Conservation (phyloP, 1,140 invertebrate species). For the Leguminivora glycinivorella region DNA sequence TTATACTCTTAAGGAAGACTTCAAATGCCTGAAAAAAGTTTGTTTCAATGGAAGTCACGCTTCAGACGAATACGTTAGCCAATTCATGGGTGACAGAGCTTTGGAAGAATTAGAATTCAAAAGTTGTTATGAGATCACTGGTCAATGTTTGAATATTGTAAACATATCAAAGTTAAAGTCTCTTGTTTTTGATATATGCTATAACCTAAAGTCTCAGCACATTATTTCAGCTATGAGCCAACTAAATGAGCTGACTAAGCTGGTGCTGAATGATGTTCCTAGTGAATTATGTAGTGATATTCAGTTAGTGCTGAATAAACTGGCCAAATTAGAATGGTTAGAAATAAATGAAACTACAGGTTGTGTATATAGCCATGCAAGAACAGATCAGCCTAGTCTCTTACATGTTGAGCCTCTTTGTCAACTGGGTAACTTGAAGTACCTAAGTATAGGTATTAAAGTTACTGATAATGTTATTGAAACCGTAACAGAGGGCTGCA, state of each 20-base stretch:
- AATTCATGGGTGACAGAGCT: not conserved
- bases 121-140: not conserved
- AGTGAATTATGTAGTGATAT: not conserved
- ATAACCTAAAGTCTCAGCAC: not conserved
- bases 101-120: not conserved
- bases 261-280: not conserved
- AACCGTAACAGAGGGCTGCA: not conserved
- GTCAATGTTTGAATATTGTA: slow-evolving; percentile 3
- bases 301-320: not conserved
- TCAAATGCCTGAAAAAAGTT: not conserved
- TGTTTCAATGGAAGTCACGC: not conserved
- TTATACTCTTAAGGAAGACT: not conserved
- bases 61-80: not conserved
- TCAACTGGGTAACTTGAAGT: not conserved
- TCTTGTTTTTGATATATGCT: not conserved
- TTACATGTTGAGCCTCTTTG: not conserved
- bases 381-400: not conserved
- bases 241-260: not conserved
- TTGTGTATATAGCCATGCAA: not conserved
- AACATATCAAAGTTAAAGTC: not conserved
- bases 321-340: not conserved
- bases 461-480: not conserved
- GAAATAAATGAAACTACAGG: not conserved
- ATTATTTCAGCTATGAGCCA: not conserved
- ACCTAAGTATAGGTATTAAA: not conserved